phyloP scores from a whole-genome alignment of 2,113 vertebrate species.

The Spilogale gracilis region DNA sequence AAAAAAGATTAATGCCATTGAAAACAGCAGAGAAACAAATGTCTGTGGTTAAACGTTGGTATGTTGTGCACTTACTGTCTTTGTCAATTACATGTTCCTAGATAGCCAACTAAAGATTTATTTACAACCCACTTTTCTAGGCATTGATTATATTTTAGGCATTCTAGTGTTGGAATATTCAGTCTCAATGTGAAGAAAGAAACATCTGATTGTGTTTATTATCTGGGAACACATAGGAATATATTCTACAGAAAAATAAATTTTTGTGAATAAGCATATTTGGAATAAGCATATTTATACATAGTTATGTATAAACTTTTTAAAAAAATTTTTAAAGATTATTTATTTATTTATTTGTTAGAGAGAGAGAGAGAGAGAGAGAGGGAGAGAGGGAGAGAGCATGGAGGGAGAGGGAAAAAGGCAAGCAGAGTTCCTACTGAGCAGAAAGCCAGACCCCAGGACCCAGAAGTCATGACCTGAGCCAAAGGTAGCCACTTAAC shows the following conservation, averaged over 20 bases:
- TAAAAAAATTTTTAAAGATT: background rate
- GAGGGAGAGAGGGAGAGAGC: background rate
- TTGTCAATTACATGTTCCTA: background rate
- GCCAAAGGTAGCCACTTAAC: background rate
- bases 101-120: background rate
- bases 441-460: background rate
- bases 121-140: background rate
- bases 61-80: no score
- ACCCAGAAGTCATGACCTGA: background rate
- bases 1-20: rapidly evolving
- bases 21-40: background rate
- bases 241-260: background rate
- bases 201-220: background rate
- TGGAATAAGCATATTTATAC: background rate
- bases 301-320: background rate
- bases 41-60: background rate
- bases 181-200: background rate
- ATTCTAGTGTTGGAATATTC: background rate
- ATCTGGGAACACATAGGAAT: background rate
- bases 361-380: background rate
- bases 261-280: background rate
- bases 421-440: background rate
- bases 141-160: background rate
- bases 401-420: background rate
- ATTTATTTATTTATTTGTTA: background rate